Evolutionary conservation across 2,888 invertebrate species (phyloP).

Genomic region (Drosophila koepferae): DNA sequence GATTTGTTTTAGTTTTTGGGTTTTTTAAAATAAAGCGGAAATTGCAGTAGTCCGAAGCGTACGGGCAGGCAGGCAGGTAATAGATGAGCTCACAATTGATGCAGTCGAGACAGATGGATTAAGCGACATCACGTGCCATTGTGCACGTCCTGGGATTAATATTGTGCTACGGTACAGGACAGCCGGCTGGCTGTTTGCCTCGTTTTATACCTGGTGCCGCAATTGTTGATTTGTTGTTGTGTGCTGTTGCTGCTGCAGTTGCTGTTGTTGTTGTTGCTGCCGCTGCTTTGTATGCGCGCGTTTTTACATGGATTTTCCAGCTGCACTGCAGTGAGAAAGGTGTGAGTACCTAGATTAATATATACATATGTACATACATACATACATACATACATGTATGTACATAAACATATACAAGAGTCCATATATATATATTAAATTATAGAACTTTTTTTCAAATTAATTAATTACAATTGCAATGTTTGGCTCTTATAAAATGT

Average conservation of each 20-base stretch:
- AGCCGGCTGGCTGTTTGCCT: constrained; percentile 55
- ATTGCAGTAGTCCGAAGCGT: constrained; percentile 14
- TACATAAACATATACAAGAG: background rate
- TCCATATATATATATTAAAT: too few species aligned
- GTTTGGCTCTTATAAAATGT: background rate
- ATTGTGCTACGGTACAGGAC: constrained; percentile 10
- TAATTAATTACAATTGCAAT: background rate
- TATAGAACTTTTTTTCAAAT: background rate
- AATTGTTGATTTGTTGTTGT: constrained; percentile 17
- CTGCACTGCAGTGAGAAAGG: background rate
- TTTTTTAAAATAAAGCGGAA: constrained; percentile 35
- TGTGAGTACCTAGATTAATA: background rate
- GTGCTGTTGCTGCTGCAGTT: background rate
- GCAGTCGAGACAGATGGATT: constrained; percentile 46
- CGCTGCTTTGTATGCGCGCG: constrained; percentile 20
- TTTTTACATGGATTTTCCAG: constrained; percentile 24
- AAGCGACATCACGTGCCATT: constrained; percentile 65
- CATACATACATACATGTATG: background rate
- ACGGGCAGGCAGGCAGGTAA: constrained; percentile 33
- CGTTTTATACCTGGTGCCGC: constrained; percentile 51
- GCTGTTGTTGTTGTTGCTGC: background rate
- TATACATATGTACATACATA: background rate
- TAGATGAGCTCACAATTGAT: constrained; percentile 9
- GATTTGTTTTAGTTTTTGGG: constrained; percentile 13
- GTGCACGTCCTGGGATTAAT: constrained; percentile 41